phyloP scores from a whole-genome alignment of 1,140 invertebrate genomes.

The Eufriesea mexicana region DNA sequence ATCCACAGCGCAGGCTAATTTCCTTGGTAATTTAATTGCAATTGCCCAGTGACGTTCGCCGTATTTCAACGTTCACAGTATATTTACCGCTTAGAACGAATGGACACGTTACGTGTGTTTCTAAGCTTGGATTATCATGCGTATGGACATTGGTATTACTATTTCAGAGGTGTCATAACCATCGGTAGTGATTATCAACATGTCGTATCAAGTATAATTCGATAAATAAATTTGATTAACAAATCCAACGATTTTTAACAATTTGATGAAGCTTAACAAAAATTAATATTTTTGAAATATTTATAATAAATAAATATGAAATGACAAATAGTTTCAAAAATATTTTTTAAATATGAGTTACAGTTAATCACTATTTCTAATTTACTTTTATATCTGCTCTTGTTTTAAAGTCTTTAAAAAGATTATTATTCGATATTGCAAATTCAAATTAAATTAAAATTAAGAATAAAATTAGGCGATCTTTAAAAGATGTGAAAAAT shows the following conservation, averaged over 20 bases:
- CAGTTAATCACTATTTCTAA: too few species aligned
- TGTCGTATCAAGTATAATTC: background rate
- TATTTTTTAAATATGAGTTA: too few species aligned
- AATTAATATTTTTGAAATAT: background rate
- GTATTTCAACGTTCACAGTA: constrained; percentile 20
- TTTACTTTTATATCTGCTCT: too few species aligned
- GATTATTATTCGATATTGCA: too few species aligned
- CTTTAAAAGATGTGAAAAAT: too few species aligned
- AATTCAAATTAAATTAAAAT: too few species aligned
- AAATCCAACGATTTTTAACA: background rate
- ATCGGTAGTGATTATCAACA: background rate
- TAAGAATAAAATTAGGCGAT: too few species aligned
- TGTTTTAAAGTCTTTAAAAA: too few species aligned
- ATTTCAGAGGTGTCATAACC: background rate
- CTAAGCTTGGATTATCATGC: constrained; percentile 4
- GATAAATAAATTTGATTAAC: background rate
- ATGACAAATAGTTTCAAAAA: too few species aligned
- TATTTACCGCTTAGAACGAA: background rate
- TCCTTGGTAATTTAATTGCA: constrained; percentile 44
- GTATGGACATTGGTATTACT: background rate
- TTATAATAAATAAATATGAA: too few species aligned
- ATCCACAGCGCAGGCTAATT: constrained; percentile 24
- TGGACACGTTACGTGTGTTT: background rate
- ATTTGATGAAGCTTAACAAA: background rate
- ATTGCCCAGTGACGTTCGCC: constrained; percentile 28